These are phyloP conservation scores for Sphaerodactylus townsendi DNA, from an alignment of 2,113 vertebrate species.

Conservation along the genomic window DNA sequence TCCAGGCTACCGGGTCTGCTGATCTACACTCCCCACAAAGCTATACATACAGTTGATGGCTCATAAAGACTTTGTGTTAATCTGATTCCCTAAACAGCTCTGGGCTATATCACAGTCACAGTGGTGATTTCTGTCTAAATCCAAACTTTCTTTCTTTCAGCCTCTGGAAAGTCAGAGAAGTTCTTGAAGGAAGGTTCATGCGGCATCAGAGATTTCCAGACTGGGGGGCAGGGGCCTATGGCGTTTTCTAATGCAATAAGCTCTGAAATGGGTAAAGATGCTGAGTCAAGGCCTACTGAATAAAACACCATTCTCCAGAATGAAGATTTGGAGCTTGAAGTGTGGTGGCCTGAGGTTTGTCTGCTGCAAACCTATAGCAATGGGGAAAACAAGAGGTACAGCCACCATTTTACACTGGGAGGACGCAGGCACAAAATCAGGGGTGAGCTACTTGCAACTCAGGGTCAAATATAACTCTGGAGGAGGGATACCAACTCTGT, in stretches of 20 bases:
- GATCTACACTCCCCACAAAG: slow-evolving; percentile 61
- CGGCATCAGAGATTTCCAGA: slow-evolving; percentile 37
- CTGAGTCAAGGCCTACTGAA: slow-evolving; percentile 2
- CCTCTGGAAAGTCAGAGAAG: slow-evolving; percentile 47
- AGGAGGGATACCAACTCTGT: too few species aligned
- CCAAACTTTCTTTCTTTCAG: slow-evolving; percentile 59
- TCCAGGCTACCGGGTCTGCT: slow-evolving; percentile 54
- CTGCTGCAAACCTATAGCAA: too few species aligned
- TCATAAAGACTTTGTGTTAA: slow-evolving; percentile 52
- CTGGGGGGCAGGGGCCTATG: neutral
- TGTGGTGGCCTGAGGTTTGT: neutral
- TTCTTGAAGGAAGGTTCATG: slow-evolving; percentile 32
- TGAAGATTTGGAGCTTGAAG: neutral
- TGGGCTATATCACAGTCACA: slow-evolving; percentile 47
- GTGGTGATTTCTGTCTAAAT: slow-evolving; percentile 49
- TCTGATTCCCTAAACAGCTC: slow-evolving; percentile 63
- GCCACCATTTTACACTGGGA: too few species aligned
- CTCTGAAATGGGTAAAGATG: slow-evolving; percentile 3
- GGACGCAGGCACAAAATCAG: too few species aligned
- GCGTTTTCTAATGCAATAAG: neutral
- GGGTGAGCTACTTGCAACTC: too few species aligned
- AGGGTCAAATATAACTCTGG: too few species aligned
- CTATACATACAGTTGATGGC: slow-evolving; percentile 56
- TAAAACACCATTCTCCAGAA: neutral
- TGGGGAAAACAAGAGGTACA: too few species aligned